Evolutionary conservation across 2,113 vertebrate genomes (phyloP), one percentile per base, ranked within the genome.

Genomic region (Dipodomys ordii): DNA sequence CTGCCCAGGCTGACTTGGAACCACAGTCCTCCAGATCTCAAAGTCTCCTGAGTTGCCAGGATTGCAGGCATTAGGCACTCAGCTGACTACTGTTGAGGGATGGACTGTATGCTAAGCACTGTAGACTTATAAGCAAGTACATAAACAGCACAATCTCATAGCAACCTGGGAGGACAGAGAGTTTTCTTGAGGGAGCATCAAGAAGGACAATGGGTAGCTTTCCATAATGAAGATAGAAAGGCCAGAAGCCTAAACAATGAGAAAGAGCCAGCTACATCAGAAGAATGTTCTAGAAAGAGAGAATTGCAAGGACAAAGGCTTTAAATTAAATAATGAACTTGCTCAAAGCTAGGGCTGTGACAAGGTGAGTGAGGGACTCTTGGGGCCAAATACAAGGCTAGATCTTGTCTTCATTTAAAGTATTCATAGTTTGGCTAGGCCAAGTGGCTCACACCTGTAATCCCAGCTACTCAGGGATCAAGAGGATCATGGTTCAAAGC

Each of bases 381-480:
- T 53, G 15, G 53, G 4, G 53, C 16, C 28, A 39, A 69, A 20
- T 19, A 7, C 44, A 12, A 39, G 68, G 27, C 28, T 9, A 2
- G 67, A 32, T 32, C 25, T 18, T 39, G 22, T 80, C 76, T 84
- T 89, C 78, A 69, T 30, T 69, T 69, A 25, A 88, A 72, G 72
- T 68, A 32, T 72, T 77, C 64, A 16, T 67, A 57, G 53, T 57
- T 57, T 57, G 53, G 53, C 15, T 57, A 57, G 53, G 53, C 53
- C 53, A 13, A 57, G 53, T 15, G 53, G 53, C 53, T 57, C 53
- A 57, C 15, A 57, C 53, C 53, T 57, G 53, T 57, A 57, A 16
- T 57, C 53, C 53, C 53, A 15, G 53, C 53, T 57, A 57, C 53
- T 16, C 53, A 57, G 53, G 53, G 53, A 16, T 57, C 15, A 16